These are phyloP conservation scores for Phthorimaea operculella DNA, from an alignment of 1,140 invertebrate genomes.

Conservation along the genomic window DNA sequence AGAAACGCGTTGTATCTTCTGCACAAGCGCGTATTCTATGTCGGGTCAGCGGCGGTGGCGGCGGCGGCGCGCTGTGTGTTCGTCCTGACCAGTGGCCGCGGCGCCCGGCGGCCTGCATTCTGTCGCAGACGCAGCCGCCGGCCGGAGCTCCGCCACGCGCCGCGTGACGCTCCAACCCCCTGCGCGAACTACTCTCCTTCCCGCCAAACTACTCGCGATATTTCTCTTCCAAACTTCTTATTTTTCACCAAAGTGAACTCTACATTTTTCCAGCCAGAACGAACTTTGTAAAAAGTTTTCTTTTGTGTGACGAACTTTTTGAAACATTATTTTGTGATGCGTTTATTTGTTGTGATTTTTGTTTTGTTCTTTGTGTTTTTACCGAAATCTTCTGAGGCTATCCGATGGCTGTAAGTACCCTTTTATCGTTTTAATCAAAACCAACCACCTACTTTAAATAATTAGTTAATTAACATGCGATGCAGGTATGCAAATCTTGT, in stretches of 20 bases:
- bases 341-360: slow-evolving; percentile 48
- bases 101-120: slow-evolving; percentile 27
- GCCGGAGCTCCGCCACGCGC: slow-evolving; percentile 17
- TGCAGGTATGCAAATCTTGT: too few relatives aligned
- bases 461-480: too few relatives aligned
- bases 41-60: slow-evolving; percentile 26
- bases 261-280: neutral
- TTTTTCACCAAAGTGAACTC: slow-evolving; percentile 9
- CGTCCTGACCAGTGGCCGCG: slow-evolving; percentile 47
- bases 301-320: slow-evolving; percentile 11
- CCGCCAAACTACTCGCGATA: slow-evolving; percentile 43
- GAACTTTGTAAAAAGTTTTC: neutral
- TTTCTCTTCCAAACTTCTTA: slow-evolving; percentile 18
- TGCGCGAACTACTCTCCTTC: slow-evolving; percentile 20
- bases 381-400: slow-evolving; percentile 48
- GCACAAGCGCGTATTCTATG: slow-evolving; percentile 10
- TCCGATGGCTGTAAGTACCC: slow-evolving; percentile 63
- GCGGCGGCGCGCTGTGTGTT: slow-evolving; percentile 35
- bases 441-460: too few relatives aligned
- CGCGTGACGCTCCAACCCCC: neutral
- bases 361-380: slow-evolving; percentile 63
- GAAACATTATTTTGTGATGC: slow-evolving; percentile 44
- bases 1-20: too few relatives aligned
- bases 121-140: slow-evolving; percentile 28
- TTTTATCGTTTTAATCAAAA: neutral